Base-by-base conservation (phyloP, 2,113 vertebrate species). In the Gobiocypris rarus region DNA sequence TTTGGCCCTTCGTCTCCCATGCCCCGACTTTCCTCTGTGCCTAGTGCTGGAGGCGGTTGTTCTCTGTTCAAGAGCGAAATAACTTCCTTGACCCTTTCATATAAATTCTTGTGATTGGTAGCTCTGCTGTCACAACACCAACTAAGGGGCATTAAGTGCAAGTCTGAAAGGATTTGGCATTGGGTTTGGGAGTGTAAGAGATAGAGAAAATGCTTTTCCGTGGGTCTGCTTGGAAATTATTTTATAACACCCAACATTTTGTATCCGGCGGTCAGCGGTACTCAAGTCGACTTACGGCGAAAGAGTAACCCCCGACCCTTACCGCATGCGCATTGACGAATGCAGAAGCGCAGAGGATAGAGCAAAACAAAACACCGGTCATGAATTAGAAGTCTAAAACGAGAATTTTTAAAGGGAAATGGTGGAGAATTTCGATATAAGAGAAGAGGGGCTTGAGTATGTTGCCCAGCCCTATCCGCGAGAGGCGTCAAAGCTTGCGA, bases 71-170 rank as follows among this genome's bases (percentile, higher is more conserved):
- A 67, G 41, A 80, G 24, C 31, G 19, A 50, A 50, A 34, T 48
- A 65, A 63, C 78, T 80, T 80, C 41, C 61, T 67, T 80, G 78
- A 80, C 78, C 78, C 78, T 67, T 67, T 80, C 59, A 50, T 48
- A 80, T 80, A 48, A 80, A 80, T 80, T 50, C 59, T 50, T 63
- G 24, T 80, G 59, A 67, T 80, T 50, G 59, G 14, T 61, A 80
- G 78, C 26, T 22, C 43, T 45, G 41, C 78, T 80, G 41, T 80
- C 59, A 80, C 41, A 80, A 80, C 59, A 67, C 26, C 17, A 79
- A 79, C n/a, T 22, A 4, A 50, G 24, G 78, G 59, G 38, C 78
- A 85, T 43, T 67, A 45, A 80, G 78, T 80, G 78, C 59, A 80
- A 48, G 61, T 48, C 61, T 80, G 41, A 67, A 80, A 80, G 43